Conservation (phyloP, 1,140 invertebrate genomes). For the Drosophila sechellia region DNA sequence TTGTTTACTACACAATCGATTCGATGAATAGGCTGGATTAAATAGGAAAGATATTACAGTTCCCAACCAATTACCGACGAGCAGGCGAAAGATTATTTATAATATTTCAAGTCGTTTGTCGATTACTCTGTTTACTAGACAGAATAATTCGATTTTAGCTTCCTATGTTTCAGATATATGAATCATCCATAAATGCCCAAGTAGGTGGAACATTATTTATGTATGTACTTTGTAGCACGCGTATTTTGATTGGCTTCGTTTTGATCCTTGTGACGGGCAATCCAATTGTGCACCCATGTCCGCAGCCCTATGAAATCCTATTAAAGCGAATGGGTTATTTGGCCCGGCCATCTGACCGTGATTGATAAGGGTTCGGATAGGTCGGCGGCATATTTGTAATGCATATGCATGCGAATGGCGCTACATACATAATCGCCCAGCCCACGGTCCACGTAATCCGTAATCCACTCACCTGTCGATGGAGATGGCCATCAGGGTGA, state of each 20-base stretch:
- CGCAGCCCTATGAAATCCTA: conserved; percentile 20
- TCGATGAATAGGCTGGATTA: background rate
- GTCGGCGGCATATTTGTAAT: conserved; percentile 4
- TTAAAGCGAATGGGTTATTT: conserved; percentile 37
- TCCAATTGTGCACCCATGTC: conserved; percentile 16
- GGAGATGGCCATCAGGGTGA: conserved; percentile 98
- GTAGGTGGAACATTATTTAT: conserved; percentile 29
- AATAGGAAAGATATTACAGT: background rate
- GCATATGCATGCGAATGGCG: conserved; percentile 11
- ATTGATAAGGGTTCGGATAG: conserved; percentile 39
- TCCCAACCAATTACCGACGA: background rate
- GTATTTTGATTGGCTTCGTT: conserved; percentile 22
- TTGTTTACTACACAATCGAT: background rate
- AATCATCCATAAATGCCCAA: conserved; percentile 14
- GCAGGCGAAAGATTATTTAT: background rate
- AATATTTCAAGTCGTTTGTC: conserved; percentile 3
- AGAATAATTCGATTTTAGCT: conserved; percentile 9
- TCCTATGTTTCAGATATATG: conserved; percentile 8
- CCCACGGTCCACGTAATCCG: too few relatives aligned
- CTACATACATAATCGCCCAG: background rate
- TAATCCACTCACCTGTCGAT: conserved; percentile 93
- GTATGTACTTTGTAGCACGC: conserved; percentile 15
- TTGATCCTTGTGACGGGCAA: conserved; percentile 27
- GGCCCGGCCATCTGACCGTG: conserved; percentile 9
- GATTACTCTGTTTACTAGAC: conserved; percentile 15